Percentiles rank a stretch among this genome's conserved stretches.
Evolutionary conservation across 1,140 invertebrate genomes (phyloP).

Genomic region (Cepaea nemoralis): DNA sequence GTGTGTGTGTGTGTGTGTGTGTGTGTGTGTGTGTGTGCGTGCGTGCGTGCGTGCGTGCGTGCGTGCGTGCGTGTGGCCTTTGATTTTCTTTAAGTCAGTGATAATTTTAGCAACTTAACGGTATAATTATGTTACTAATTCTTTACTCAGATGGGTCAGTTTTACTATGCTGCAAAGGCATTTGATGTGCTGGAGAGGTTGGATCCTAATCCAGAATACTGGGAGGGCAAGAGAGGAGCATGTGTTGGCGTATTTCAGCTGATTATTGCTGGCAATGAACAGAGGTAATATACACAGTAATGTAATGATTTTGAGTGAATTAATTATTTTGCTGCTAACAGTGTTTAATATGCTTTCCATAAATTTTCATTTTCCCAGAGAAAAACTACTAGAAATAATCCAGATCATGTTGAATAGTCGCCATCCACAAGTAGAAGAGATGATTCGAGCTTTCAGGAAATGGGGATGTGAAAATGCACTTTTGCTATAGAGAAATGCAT

Average conservation of each 20-base stretch:
- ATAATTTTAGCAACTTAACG: too few relatives aligned
- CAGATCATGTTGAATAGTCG: constrained; percentile 84
- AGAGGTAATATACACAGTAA: constrained; percentile 74
- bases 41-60: too few relatives aligned
- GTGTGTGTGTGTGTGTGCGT: too few relatives aligned
- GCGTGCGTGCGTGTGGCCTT: too few relatives aligned
- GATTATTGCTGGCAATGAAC: constrained; percentile 80
- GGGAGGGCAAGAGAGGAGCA: constrained; percentile 96
- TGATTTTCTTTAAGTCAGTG: too few relatives aligned
- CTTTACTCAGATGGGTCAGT: constrained; percentile 84
- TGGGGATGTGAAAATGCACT: constrained; percentile 87
- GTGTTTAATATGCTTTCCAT: not conserved
- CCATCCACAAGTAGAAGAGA: constrained; percentile 89
- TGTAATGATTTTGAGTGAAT: not conserved
- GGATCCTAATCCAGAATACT: constrained; percentile 95
- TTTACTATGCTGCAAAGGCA: constrained; percentile 89
- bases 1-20: too few relatives aligned
- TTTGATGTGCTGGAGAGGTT: constrained; percentile 79
- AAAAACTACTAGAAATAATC: constrained; percentile 85
- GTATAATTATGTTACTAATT: constrained; percentile 36
- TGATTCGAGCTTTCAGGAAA: constrained; percentile 86
- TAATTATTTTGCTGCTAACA: not conserved
- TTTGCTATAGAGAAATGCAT: constrained; percentile 20
- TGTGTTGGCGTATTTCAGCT: constrained; percentile 92
- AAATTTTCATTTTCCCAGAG: constrained; percentile 73